Evolutionary conservation across 1,140 invertebrate genomes (phyloP), one percentile per base, ranked within the genome.

Genomic region (Polypedilum vanderplanki): DNA sequence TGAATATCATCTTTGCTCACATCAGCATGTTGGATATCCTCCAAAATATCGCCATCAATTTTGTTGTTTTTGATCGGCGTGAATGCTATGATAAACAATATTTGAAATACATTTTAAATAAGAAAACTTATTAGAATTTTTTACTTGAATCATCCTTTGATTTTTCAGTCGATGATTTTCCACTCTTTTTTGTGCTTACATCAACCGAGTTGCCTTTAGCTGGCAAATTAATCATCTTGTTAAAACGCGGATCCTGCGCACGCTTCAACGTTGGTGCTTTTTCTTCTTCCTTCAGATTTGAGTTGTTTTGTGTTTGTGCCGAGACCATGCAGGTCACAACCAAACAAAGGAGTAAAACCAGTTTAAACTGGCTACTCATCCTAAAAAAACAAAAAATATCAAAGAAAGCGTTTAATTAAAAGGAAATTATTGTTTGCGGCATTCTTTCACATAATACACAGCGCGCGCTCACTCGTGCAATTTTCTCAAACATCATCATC

Each of bases 21-120:
- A 18, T 70, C 65, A 18, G 65, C 65, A 70, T 70, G 65, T 70
- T n/a, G 18, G 18, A 70, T 22, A 18, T 70, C 65, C 10, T 70
- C 17, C 17, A 70, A 18, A n/a, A 70, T 22, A 70, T 70, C 65
- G 20, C 65, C 20, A 3, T 70, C 65, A 9, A 70, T 18, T 18
- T 70, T 70, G 9, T 70, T 18, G 18, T 70, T 22, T 70, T 70
- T 70, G 10, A 20, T 18, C 10, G 65, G 15, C 17, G 20, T 4
- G 17, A 70, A 70, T 20, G 3, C 15, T 70, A 22, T n/a, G 9
- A 18, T 22, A 18, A 70, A 70, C 8, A 70, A 70, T 8, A 20
- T 70, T 20, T 20, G 8, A 18, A 70, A 57, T 17, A 15, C 8
- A 57, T 3, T 57, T 3, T 17, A 1, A 57, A 57, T 12, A 57